Evolutionary conservation across 2,113 vertebrate species (phyloP).

Genomic region (Coracopsis vasa): DNA sequence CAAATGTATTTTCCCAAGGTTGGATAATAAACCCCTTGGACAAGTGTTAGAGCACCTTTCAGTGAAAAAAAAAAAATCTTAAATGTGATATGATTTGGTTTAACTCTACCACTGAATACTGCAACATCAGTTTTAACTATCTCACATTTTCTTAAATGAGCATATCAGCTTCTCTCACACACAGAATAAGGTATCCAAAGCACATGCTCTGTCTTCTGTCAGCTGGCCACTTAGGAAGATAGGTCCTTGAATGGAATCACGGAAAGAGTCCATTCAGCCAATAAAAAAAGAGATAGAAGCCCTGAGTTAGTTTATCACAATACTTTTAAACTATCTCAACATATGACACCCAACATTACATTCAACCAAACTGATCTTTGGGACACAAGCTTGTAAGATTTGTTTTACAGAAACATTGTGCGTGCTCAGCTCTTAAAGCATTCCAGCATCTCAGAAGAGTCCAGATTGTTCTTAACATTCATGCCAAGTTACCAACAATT

Average conservation of each 20-base stretch:
- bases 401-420: background rate
- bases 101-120: background rate
- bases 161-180: background rate
- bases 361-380: background rate
- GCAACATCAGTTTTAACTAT: background rate
- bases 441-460: background rate
- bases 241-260: background rate
- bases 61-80: background rate
- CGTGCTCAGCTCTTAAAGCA: background rate
- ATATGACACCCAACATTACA: background rate
- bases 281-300: background rate
- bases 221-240: background rate
- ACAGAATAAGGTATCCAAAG: background rate
- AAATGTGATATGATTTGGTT: background rate
- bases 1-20: background rate
- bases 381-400: background rate
- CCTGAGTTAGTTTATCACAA: background rate
- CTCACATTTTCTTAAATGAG: background rate
- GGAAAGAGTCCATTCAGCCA: background rate
- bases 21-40: background rate
- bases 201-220: background rate
- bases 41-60: background rate
- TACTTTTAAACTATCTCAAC: background rate
- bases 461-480: background rate
- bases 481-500: slow-evolving; percentile 40